phyloP scores from a whole-genome alignment of 2,113 vertebrate genomes.

The Theristicus caerulescens region DNA sequence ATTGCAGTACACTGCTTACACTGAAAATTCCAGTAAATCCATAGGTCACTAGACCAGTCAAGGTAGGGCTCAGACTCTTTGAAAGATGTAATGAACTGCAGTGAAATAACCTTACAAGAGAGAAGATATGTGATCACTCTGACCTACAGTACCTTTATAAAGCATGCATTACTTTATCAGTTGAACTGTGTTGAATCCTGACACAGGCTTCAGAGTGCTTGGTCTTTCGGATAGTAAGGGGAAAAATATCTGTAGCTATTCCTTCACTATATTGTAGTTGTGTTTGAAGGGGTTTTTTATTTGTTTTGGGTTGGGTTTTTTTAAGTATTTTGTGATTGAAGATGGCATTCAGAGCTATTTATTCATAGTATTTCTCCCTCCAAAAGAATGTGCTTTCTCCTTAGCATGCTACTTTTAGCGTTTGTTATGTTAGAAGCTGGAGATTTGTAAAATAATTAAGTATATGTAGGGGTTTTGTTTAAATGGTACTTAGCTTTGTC shows the following conservation, averaged over 20 bases:
- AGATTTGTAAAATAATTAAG: not conserved
- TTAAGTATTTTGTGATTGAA: not conserved
- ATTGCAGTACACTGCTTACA: constrained; percentile 22
- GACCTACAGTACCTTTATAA: not conserved
- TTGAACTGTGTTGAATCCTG: not conserved
- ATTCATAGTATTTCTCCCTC: not conserved
- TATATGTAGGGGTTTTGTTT: not conserved
- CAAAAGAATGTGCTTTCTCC: not conserved
- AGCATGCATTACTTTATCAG: not conserved
- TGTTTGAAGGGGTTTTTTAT: not conserved
- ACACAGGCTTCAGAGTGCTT: not conserved
- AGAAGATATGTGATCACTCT: not conserved
- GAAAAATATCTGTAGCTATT: not conserved
- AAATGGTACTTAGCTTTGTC: not conserved
- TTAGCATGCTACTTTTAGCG: not conserved
- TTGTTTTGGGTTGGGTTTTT: not conserved
- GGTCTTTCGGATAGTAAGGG: not conserved
- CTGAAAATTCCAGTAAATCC: constrained; percentile 53
- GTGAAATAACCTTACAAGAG: not conserved
- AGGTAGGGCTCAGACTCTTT: not conserved
- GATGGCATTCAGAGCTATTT: not conserved
- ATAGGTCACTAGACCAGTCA: not conserved
- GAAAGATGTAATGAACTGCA: not conserved
- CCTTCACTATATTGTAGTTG: not conserved
- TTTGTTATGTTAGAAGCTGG: not conserved